Conservation (phyloP, 1,140 invertebrate genomes). For the Anastrepha ludens region DNA sequence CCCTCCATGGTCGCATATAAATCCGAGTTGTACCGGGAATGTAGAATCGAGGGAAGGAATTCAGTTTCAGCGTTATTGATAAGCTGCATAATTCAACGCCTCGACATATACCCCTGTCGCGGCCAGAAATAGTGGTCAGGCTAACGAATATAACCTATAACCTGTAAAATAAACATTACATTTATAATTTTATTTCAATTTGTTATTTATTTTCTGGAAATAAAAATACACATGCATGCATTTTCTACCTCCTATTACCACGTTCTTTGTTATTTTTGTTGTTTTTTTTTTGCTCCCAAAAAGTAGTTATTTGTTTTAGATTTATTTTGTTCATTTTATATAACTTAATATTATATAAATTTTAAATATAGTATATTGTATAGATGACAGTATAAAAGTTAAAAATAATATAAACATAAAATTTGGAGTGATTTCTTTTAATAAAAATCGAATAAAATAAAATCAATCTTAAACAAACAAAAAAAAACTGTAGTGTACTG, state of each 20-base stretch:
- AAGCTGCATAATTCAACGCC: too few relatives aligned
- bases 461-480: neutral
- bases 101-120: too few relatives aligned
- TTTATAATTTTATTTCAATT: neutral
- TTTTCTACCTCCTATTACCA: neutral
- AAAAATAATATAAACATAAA: neutral
- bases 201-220: constrained; percentile 34
- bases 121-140: too few relatives aligned
- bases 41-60: too few relatives aligned
- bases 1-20: too few relatives aligned
- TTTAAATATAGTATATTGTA: constrained; percentile 11
- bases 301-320: constrained; percentile 11
- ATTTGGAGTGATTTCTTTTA: neutral
- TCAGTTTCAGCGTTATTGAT: too few relatives aligned
- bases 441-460: neutral
- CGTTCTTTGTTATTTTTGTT: neutral
- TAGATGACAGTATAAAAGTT: constrained; percentile 39
- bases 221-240: constrained; percentile 43
- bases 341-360: constrained; percentile 27
- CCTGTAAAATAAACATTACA: neutral
- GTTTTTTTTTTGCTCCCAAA: neutral
- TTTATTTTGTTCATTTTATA: constrained; percentile 46
- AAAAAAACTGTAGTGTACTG: neutral
- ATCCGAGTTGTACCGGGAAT: too few relatives aligned
- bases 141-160: too few relatives aligned